Base-by-base conservation (phyloP, 2,797 vertebrate genomes). In the Danio tinwini region DNA sequence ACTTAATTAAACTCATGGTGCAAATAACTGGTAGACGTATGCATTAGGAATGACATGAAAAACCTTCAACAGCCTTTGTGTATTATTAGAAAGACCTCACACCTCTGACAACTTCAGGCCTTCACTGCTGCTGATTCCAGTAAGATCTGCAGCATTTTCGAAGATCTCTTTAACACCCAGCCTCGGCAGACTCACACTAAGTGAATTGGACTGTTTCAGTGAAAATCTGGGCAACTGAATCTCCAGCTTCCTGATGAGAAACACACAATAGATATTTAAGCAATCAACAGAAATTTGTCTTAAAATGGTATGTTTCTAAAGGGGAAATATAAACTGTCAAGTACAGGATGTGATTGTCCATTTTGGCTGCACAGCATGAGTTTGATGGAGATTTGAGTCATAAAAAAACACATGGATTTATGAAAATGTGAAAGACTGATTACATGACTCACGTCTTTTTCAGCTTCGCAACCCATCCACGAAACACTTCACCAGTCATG, bases 381-480 rank as follows among this genome's bases (percentile, higher is more conserved):
- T 74, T 40, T 74, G 56, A 74, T 74, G 16, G 29, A 74, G 45
- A 74, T 74, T 62, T 74, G 16, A 39, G 21, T 52, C 47, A 64
- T 64, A 12, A 61, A 7, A n/a, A 29, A 29, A 17, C 0, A 69
- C 10, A 61, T 21, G 8, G 3, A 67, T 67, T 55, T 76, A 21
- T 4, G 16, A 7, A 52, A 59, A 70, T 47, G 21, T 9, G 19
- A 16, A 52, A 71, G 8, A 52, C 49, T 55, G n/a, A 7, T 50
- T 5, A n/a, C 45, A 50, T 7, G 44, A 81, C 90, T 90, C 85
- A 98, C 97, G 94, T 97, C 87, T 74, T 94, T 87, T 94, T 93
- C 84, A 98, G 93, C 88, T 89, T 90, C 58, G 72, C 74, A 68
- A 96, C 90, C 97, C 97, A 98, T 10, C 52, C 86, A 56, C 89